Percentiles rank a stretch among this genome's conserved stretches.
These are phyloP conservation scores for Gasterosteus nipponicus DNA, from an alignment of 2,113 vertebrate genomes.

Conservation along the genomic window DNA sequence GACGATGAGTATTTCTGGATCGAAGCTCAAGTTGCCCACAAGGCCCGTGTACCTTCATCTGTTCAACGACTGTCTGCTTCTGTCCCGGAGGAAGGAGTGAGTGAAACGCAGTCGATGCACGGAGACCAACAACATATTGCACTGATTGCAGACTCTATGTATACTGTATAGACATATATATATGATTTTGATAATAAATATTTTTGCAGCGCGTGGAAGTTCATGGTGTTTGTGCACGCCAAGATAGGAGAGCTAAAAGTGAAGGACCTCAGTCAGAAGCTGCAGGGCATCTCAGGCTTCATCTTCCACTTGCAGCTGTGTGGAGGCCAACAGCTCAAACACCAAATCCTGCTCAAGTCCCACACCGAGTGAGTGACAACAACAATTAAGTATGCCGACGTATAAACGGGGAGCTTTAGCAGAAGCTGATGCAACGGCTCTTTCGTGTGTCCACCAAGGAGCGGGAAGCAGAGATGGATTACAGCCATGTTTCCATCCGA, in stretches of 20 bases:
- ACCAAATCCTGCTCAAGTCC: conserved; percentile 89
- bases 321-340: conserved; percentile 84
- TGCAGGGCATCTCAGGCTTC: conserved; percentile 88
- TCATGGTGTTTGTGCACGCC: conserved; percentile 89
- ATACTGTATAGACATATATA: no score
- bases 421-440: conserved; percentile 1
- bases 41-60: conserved; percentile 89
- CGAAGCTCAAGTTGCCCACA: conserved; percentile 89
- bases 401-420: not conserved
- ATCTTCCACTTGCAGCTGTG: conserved; percentile 91
- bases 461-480: conserved; percentile 91
- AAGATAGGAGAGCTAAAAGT: conserved; percentile 88
- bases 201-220: conserved; percentile 85
- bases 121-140: not conserved
- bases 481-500: conserved; percentile 87
- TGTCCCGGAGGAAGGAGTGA: conserved; percentile 90
- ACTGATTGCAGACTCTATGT: not conserved
- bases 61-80: conserved; percentile 91
- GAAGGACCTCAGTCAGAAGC: conserved; percentile 89
- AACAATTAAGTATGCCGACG: not conserved
- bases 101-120: conserved; percentile 48
- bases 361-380: conserved; percentile 84
- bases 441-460: conserved; percentile 73
- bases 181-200: conserved; percentile 1
- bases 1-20: conserved; percentile 84